Evolutionary conservation across 92 coral and sea anemone species (phyloP).

Genomic region (Palythoa grandis): DNA sequence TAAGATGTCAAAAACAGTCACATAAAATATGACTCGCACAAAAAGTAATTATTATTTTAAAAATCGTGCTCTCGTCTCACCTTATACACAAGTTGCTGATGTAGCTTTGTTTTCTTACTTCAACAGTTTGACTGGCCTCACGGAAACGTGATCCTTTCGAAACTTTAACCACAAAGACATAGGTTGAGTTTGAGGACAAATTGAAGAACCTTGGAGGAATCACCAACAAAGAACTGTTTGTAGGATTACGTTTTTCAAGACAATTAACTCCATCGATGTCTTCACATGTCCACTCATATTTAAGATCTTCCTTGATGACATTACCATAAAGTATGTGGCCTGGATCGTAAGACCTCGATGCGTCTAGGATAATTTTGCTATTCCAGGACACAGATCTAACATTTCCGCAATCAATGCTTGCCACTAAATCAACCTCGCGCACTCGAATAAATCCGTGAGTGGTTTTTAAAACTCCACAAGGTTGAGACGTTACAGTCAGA

Average conservation of each 20-base stretch:
- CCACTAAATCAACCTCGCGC: slow-evolving; percentile 65
- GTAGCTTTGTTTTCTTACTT: slow-evolving; percentile 16
- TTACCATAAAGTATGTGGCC: slow-evolving; percentile 37
- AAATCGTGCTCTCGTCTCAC: neutral
- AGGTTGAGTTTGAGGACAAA: slow-evolving; percentile 27
- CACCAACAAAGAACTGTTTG: slow-evolving; percentile 53
- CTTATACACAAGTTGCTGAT: slow-evolving; percentile 27
- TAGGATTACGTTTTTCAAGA: slow-evolving; percentile 37
- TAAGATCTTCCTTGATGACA: slow-evolving; percentile 17
- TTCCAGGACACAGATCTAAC: slow-evolving; percentile 70
- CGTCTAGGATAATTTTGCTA: slow-evolving; percentile 60
- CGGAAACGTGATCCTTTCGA: slow-evolving; percentile 56
- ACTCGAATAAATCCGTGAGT: slow-evolving; percentile 73
- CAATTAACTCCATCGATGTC: slow-evolving; percentile 49
- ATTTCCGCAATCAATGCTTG: slow-evolving; percentile 77
- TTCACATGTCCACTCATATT: slow-evolving; percentile 79
- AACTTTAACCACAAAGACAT: slow-evolving; percentile 68
- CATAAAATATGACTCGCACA: no score
- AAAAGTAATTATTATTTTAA: neutral
- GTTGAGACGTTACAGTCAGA: slow-evolving; percentile 51
- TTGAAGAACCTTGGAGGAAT: slow-evolving; percentile 62
- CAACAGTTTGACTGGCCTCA: slow-evolving; percentile 65
- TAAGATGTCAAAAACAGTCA: no score
- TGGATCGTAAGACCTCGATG: slow-evolving; percentile 79
- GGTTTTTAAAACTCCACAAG: slow-evolving; percentile 58